These are phyloP conservation scores for Parus major DNA, from an alignment of 2,113 vertebrate genomes.

Conservation along the genomic window DNA sequence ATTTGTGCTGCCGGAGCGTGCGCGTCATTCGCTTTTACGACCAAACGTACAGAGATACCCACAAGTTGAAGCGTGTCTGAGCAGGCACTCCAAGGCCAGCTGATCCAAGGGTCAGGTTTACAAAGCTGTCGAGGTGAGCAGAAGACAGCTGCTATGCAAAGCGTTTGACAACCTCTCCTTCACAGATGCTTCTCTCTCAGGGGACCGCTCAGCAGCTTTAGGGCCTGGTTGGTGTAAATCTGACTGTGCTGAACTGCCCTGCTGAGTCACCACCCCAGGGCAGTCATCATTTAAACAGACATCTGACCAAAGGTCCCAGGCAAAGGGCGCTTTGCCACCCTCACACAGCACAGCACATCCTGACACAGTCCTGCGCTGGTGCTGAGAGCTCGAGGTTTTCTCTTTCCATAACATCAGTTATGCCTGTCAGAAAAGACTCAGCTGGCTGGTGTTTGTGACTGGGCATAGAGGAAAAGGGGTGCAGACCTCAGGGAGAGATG, in stretches of 20 bases:
- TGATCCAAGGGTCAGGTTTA: background rate
- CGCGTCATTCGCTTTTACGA: fast-evolving
- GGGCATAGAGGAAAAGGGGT: background rate
- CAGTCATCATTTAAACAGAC: background rate
- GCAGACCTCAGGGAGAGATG: background rate
- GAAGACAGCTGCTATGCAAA: background rate
- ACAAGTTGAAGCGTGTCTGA: background rate
- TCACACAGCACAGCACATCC: fast-evolving
- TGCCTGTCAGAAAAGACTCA: background rate
- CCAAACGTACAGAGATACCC: fast-evolving
- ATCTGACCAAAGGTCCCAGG: background rate
- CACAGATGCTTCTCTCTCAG: background rate
- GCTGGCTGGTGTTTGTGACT: fast-evolving
- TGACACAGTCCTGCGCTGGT: fast-evolving
- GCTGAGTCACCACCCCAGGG: background rate
- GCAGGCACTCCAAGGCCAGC: background rate
- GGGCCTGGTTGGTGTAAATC: background rate
- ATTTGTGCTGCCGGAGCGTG: background rate
- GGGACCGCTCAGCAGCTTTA: background rate
- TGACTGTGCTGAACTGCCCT: background rate
- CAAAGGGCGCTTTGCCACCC: fast-evolving
- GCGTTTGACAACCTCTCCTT: background rate
- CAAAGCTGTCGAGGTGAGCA: background rate
- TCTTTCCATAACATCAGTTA: background rate
- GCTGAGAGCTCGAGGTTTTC: background rate